Conservation (phyloP, 2,113 vertebrate species). For the Thalassarche chlororhynchos region DNA sequence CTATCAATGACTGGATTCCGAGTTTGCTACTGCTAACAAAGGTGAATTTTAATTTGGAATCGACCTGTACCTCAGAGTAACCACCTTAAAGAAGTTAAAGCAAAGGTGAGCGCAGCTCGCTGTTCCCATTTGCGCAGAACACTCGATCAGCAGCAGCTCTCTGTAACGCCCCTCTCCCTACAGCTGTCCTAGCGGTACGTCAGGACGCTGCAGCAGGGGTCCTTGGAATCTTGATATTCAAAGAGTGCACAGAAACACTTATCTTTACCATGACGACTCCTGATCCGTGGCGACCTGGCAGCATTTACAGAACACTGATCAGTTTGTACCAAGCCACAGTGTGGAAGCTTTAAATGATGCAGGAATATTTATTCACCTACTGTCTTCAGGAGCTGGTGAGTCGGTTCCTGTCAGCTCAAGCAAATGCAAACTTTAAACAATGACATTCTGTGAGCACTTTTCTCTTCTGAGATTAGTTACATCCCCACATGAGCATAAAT, state of each 20-base stretch:
- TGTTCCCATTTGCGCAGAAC: neutral
- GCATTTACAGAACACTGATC: neutral
- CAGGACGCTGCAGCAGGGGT: neutral
- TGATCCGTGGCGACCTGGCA: neutral
- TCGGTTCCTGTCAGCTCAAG: neutral
- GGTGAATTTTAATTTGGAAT: neutral
- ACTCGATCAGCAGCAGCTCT: neutral
- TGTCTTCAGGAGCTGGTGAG: neutral
- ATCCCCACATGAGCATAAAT: neutral
- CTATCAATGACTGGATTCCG: neutral
- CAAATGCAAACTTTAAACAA: neutral
- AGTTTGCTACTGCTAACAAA: neutral
- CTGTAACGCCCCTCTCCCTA: neutral
- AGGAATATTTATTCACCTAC: neutral
- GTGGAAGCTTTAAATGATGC: neutral
- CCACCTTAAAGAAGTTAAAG: neutral
- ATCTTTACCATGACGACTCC: neutral
- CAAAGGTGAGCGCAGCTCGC: neutral
- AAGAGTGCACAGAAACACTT: neutral
- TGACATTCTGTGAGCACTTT: neutral
- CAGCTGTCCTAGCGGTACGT: neutral
- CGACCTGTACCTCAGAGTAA: neutral
- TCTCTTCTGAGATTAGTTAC: neutral
- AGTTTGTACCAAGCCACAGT: rapidly evolving
- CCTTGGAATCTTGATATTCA: neutral